Conservation (phyloP, 2,113 vertebrate genomes). For the Corvus hawaiiensis region DNA sequence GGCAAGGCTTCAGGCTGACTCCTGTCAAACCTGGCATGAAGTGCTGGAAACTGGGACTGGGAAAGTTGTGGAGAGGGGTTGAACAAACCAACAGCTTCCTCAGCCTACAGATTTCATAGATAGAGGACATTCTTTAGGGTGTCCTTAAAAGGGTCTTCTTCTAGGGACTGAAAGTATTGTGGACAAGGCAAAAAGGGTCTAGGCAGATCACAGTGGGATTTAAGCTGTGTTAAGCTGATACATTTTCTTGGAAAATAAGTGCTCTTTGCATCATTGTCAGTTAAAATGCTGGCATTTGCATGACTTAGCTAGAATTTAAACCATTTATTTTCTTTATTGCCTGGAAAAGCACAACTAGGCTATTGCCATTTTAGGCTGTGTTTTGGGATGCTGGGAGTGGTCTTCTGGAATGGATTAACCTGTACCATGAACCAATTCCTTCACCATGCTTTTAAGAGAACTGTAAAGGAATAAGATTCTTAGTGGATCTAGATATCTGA, state of each 20-base stretch:
- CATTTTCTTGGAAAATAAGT: not conserved
- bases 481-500: not conserved
- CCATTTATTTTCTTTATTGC: not conserved
- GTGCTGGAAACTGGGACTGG: not conserved
- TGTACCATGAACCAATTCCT: not conserved
- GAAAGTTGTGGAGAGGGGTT: not conserved
- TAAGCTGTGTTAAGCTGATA: not conserved
- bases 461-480: not conserved
- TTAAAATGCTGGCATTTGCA: not conserved
- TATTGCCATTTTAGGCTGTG: not conserved
- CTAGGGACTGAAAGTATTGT: not conserved
- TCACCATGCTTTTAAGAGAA: not conserved
- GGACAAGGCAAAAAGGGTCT: not conserved
- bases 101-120: not conserved
- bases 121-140: not conserved
- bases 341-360: not conserved
- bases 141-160: not conserved
- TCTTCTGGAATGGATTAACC: not conserved
- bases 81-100: not conserved
- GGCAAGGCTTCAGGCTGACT: not conserved
- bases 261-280: not conserved
- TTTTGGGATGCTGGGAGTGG: not conserved
- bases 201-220: not conserved
- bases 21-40: rapidly evolving
- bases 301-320: not conserved